A percentile compares a stretch with the other conserved stretches of the same genome.
These are phyloP conservation scores for Syrista parreyssii DNA, from an alignment of 2,888 invertebrate genomes.

Conservation along the genomic window DNA sequence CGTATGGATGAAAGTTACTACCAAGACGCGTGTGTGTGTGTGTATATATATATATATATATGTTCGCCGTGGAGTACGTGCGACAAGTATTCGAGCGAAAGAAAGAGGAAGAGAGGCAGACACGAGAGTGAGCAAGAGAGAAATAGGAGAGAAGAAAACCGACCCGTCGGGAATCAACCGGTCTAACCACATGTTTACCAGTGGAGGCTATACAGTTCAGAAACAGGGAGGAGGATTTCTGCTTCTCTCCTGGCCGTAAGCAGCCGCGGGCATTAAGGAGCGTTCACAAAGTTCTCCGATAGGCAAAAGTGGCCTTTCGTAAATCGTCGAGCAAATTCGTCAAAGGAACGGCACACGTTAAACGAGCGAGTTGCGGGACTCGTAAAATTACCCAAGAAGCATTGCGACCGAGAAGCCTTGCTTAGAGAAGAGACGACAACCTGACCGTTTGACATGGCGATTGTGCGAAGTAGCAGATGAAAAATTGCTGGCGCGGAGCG, in stretches of 20 bases:
- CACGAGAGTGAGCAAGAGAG: conserved; percentile 16
- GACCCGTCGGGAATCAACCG: conserved; percentile 47
- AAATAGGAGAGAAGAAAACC: conserved; percentile 1
- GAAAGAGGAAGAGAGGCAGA: conserved; percentile 7
- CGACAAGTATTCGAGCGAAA: conserved; percentile 8
- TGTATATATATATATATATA: not conserved
- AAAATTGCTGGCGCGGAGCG: not conserved
- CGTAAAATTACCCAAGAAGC: too few species aligned
- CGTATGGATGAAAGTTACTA: conserved; percentile 6
- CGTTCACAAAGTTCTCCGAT: not conserved
- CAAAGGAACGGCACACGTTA: not conserved
- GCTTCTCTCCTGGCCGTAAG: not conserved
- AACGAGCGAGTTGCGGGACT: not conserved
- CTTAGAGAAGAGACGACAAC: too few species aligned
- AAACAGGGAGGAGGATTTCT: not conserved
- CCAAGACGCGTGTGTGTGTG: not conserved
- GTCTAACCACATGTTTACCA: conserved; percentile 59
- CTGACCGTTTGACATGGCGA: too few species aligned
- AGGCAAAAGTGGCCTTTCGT: not conserved
- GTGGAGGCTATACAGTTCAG: conserved; percentile 31
- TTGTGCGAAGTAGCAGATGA: not conserved
- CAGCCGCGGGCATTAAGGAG: not conserved
- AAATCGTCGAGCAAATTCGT: not conserved
- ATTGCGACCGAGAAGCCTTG: too few species aligned
- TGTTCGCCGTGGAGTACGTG: not conserved